Evolutionary conservation across 2,888 invertebrate species (phyloP), one percentile per base, ranked within the genome.

Genomic region (Plebejus melissa): DNA sequence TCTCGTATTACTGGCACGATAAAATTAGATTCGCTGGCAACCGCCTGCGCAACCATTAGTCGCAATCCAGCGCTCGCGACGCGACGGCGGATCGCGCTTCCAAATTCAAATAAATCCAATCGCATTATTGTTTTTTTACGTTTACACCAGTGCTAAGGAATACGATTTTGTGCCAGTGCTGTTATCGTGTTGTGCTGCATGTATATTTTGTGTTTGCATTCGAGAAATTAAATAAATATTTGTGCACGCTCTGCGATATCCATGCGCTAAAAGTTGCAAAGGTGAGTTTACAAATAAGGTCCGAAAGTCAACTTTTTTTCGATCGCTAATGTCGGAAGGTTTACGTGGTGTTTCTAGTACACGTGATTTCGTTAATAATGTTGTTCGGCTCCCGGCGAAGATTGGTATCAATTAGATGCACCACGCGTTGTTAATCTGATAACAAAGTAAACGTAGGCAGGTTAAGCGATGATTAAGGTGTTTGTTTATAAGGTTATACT

Each of bases 1-100:
- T 92, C 91, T 92, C 92, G 91, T 91, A 87, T 93, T 93, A 93
- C 93, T 91, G 85, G 87, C 85, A 83, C 86, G 91, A 89, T 90
- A 92, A 91, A 93, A 90, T 92, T 93, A 93, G 92, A 91, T 89
- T 87, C 86, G 86, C 82, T 82, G 79, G 81, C 83, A 82, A 80
- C 78, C 83, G 81, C 82, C 77, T 80, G 82, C 83, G 86, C 83
- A 81, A 80, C 81, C 79, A 71, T 79, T 83, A 82, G 83, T 85
- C 84, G 84, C 82, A 81, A 82, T 75, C 82, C 78, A 81, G 82
- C 83, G 82, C 82, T 82, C 82, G 84, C 83, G 82, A 83, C 83
- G 81, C 82, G 82, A 82, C 82, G 82, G 82, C 81, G 76, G 79
- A 77, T 80, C 81, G 81, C 81, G 80, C 77, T 79, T 79, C 75